A percentile compares a stretch with the other conserved stretches of the same genome.
These are phyloP conservation scores for Bembecia ichneumoniformis DNA, from an alignment of 2,888 invertebrate species.

Conservation along the genomic window DNA sequence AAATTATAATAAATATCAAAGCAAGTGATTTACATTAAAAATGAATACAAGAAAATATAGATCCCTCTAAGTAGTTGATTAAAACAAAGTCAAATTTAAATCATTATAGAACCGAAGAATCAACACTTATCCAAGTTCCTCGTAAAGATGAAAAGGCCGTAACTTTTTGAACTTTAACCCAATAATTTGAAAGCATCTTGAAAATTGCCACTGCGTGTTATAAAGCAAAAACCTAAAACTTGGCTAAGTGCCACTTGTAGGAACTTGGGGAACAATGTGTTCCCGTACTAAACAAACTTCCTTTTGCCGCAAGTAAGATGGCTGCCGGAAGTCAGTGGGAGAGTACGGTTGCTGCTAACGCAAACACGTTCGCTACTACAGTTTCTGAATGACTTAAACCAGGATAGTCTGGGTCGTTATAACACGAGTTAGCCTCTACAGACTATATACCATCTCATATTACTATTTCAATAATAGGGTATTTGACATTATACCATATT, in stretches of 20 bases:
- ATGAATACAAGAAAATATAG: too few relatives aligned
- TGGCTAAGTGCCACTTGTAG: slow-evolving; percentile 29
- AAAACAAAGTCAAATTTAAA: too few relatives aligned
- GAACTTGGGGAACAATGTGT: slow-evolving; percentile 30
- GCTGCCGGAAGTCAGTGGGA: slow-evolving; percentile 16
- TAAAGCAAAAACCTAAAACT: slow-evolving; percentile 23
- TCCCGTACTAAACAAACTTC: slow-evolving; percentile 22
- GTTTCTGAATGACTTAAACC: background rate
- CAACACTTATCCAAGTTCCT: background rate
- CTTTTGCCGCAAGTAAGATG: slow-evolving; percentile 14
- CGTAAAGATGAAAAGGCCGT: background rate
- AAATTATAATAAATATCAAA: too few relatives aligned
- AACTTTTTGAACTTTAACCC: background rate
- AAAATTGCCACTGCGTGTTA: background rate
- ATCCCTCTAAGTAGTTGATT: too few relatives aligned
- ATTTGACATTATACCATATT: too few relatives aligned
- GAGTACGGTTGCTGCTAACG: slow-evolving; percentile 4
- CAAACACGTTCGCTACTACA: slow-evolving; percentile 19
- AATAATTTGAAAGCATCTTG: slow-evolving; percentile 1
- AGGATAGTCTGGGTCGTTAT: too few relatives aligned
- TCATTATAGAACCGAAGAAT: too few relatives aligned
- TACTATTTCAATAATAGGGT: too few relatives aligned
- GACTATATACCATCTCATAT: too few relatives aligned
- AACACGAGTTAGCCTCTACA: too few relatives aligned
- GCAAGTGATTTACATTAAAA: too few relatives aligned